Conservation (phyloP, 1,140 invertebrate species). For the Zelostemma sp. region DNA sequence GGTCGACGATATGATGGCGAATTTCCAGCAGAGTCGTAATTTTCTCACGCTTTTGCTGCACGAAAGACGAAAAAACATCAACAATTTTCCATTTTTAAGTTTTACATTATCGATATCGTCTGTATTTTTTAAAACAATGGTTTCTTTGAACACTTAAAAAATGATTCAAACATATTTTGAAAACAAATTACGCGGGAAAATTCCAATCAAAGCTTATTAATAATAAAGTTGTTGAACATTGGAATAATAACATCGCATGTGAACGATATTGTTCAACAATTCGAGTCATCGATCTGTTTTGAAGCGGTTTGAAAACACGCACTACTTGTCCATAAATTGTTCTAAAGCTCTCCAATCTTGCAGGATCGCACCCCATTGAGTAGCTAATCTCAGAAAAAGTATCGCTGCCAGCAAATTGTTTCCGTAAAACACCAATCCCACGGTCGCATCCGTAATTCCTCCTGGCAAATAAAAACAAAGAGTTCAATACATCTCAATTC, state of each 20-base stretch:
- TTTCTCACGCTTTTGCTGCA: constrained; percentile 46
- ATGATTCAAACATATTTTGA: too few relatives aligned
- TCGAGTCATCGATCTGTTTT: constrained; percentile 2
- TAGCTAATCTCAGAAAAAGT: constrained; percentile 64
- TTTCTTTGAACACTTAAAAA: too few relatives aligned
- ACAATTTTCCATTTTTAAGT: too few relatives aligned
- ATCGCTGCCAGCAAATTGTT: constrained; percentile 63
- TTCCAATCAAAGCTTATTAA: too few relatives aligned
- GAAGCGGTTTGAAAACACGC: constrained; percentile 45
- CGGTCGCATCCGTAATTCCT: constrained; percentile 66
- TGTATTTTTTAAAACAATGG: too few relatives aligned
- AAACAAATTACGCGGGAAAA: too few relatives aligned
- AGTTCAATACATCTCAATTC: not conserved
- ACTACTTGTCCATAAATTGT: constrained; percentile 62
- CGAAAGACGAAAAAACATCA: constrained; percentile 2
- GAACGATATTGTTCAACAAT: not conserved
- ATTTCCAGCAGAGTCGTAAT: constrained; percentile 57
- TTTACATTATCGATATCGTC: too few relatives aligned
- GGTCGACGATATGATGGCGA: constrained; percentile 42
- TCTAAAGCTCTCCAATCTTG: constrained; percentile 67
- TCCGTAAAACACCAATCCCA: constrained; percentile 69
- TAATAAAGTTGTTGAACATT: not conserved
- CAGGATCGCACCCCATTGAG: constrained; percentile 62
- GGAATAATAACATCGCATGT: not conserved
- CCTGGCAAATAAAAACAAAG: constrained; percentile 47